phyloP scores from a whole-genome alignment of 2,797 vertebrate species.

The Brotogeris chrysoptera region DNA sequence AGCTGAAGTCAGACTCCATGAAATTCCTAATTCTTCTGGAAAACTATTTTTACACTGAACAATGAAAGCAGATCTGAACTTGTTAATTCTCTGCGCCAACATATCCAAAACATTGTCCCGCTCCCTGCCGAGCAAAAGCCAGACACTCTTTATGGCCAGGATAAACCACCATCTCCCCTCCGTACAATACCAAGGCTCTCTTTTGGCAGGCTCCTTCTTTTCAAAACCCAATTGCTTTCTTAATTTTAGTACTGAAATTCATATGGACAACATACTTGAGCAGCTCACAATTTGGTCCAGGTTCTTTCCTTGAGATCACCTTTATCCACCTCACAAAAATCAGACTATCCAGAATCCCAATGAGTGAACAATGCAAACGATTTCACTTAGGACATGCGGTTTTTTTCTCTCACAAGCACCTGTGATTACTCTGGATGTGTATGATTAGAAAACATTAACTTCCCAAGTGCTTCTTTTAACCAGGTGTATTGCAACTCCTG shows the following conservation, averaged over 20 bases:
- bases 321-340: background rate
- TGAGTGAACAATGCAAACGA: background rate
- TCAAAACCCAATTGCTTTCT: background rate
- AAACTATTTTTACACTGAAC: background rate
- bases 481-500: background rate
- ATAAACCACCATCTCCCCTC: background rate
- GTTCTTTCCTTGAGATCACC: background rate
- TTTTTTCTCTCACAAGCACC: background rate
- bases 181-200: background rate
- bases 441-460: background rate
- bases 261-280: background rate
- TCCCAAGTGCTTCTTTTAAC: background rate
- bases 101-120: no score
- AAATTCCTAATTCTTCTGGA: background rate
- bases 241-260: background rate
- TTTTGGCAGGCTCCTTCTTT: background rate
- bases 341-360: background rate
- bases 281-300: background rate
- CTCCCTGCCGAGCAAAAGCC: background rate
- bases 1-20: background rate
- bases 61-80: background rate
- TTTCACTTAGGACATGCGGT: background rate
- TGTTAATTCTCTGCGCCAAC: background rate
- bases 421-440: background rate
- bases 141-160: background rate